phyloP scores from a whole-genome alignment of 2,113 vertebrate species.

The Scatophagus argus region DNA sequence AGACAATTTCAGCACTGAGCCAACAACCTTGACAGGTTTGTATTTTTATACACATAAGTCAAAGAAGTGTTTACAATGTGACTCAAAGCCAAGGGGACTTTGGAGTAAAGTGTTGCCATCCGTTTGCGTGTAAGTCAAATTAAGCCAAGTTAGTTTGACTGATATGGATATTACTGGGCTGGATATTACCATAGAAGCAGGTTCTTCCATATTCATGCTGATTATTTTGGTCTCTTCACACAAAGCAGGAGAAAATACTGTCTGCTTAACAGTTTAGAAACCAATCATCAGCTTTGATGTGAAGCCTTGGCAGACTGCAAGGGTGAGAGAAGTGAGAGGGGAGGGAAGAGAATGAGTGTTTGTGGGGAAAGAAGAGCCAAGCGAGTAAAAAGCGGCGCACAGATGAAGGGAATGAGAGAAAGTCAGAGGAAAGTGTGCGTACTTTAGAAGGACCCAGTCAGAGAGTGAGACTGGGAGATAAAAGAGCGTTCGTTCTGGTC shows the following conservation, averaged over 20 bases:
- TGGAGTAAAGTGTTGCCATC: conserved; percentile 72
- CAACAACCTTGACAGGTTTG: conserved; percentile 79
- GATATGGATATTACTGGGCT: conserved; percentile 80
- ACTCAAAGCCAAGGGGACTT: conserved; percentile 74
- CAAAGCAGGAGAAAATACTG: conserved; percentile 78
- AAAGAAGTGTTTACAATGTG: conserved; percentile 71
- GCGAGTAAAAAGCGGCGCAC: conserved; percentile 31
- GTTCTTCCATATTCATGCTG: conserved; percentile 82
- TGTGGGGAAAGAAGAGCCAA: conserved; percentile 44
- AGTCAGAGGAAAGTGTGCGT: conserved; percentile 47
- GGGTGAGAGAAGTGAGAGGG: conserved; percentile 66
- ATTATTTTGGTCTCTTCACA: conserved; percentile 81
- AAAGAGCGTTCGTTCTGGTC: conserved; percentile 80
- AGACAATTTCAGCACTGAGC: conserved; percentile 55
- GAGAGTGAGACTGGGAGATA: conserved; percentile 63
- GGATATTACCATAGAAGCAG: conserved; percentile 78
- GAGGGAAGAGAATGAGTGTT: conserved; percentile 59
- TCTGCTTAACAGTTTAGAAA: conserved; percentile 77
- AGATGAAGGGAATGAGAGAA: conserved; percentile 68
- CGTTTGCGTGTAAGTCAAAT: conserved; percentile 79
- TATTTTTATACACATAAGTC: conserved; percentile 67
- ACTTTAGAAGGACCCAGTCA: conserved; percentile 55
- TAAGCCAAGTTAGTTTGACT: conserved; percentile 79
- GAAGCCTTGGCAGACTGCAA: conserved; percentile 75
- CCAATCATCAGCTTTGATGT: conserved; percentile 81